phyloP scores from a whole-genome alignment of 2,797 vertebrate species.

The Poecilia picta region DNA sequence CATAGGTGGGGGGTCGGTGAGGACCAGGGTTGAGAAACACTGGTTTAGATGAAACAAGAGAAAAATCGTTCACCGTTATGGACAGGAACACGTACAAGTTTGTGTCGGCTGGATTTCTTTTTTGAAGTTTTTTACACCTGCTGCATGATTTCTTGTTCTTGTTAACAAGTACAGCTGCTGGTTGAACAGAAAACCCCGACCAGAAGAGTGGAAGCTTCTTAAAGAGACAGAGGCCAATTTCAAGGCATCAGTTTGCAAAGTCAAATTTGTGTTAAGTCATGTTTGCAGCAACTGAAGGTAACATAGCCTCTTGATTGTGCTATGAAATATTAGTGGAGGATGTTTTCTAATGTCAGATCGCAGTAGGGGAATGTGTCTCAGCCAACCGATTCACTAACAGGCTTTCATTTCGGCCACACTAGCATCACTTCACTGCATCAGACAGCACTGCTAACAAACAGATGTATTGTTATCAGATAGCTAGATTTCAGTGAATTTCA shows the following conservation, averaged over 20 bases:
- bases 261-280: too few relatives aligned
- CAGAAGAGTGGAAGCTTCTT: too few relatives aligned
- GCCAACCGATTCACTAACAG: neutral
- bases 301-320: too few relatives aligned
- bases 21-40: too few relatives aligned
- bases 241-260: too few relatives aligned
- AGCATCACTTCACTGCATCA: neutral
- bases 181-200: too few relatives aligned
- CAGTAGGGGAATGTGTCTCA: neutral
- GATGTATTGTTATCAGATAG: neutral
- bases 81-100: neutral
- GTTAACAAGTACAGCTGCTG: neutral
- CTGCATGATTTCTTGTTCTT: neutral
- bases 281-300: too few relatives aligned
- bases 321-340: neutral
- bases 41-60: neutral
- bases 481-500: conserved; percentile 4
- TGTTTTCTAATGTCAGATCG: neutral
- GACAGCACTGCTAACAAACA: neutral
- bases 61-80: neutral
- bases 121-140: neutral
- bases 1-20: too few relatives aligned
- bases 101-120: neutral
- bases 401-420: neutral
- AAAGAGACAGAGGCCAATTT: too few relatives aligned